Base-by-base conservation (phyloP, 1,140 invertebrate species). In the Sitobion miscanthi region DNA sequence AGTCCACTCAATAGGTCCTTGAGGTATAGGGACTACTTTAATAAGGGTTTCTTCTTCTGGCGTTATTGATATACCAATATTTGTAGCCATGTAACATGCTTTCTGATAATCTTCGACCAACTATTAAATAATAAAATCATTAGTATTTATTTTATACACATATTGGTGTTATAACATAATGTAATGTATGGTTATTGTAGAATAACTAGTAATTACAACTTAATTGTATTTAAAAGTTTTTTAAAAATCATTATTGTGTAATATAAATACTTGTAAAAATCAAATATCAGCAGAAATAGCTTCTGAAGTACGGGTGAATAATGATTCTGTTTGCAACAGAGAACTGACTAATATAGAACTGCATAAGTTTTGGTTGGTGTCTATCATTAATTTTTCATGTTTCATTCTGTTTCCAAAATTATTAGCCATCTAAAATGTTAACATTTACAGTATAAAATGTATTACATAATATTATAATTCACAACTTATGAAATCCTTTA, bases 11-110 rank as follows among this genome's bases (percentile, higher is more conserved):
- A 95, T 94, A 17, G 93, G 94, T 23, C 91, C 93, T 5, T 96
- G 96, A 0, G 95, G 94, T 30, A 93, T 52, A 94, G 97, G 95
- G 85, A 98, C 94, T 93, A 98, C 95, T 93, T 97, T 96, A 93
- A 98, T 96, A 1, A 99, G 96, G 42, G 96, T 96, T 94, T 98
- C 97, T 95, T 99, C 98, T 7, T 97, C 96, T 0, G 96, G 95
- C 2, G 96, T 96, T 1, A 98, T 35, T 95, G 95, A 38, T 96
- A 96, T 49, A 95, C 96, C 94, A 96, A 96, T 54, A 96, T 96
- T 93, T 95, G 95, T 42, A 83, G 96, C 96, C 77, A 97, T 94
- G 14, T 96, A 94, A 94, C 97, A 97, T 91, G 96, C 96, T 54
- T 97, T 96, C 90, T 96, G 96, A 96, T 97, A 97, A 91, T 97